Conservation (phyloP, 2,888 invertebrate genomes). For the Sisyra terminalis region DNA sequence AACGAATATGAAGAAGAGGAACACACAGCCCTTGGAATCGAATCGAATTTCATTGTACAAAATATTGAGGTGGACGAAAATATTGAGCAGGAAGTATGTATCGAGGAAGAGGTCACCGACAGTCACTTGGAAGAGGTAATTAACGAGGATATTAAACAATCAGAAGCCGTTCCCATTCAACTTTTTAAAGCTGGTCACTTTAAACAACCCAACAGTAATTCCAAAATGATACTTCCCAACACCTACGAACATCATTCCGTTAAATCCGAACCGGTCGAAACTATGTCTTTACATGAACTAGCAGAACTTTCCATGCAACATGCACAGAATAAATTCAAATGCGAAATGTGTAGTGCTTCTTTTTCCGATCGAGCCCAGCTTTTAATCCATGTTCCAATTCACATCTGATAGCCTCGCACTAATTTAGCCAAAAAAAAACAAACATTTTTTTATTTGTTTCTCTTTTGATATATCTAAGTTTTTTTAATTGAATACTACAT, state of each 20-base stretch:
- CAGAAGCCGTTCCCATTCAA: too few relatives aligned
- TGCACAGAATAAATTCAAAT: constrained; percentile 39
- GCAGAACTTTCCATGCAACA: constrained; percentile 32
- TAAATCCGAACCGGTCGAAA: constrained; percentile 27
- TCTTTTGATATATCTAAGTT: too few relatives aligned
- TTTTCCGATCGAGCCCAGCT: constrained; percentile 58
- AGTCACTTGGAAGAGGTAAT: not conserved
- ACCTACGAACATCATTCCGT: constrained; percentile 22
- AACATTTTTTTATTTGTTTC: too few relatives aligned
- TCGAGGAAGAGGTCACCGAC: constrained; percentile 2
- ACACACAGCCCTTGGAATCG: constrained; percentile 5
- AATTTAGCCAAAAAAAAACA: too few relatives aligned
- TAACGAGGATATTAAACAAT: not conserved
- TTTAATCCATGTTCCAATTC: constrained; percentile 64
- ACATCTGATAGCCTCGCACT: constrained; percentile 42
- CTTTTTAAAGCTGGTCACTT: not conserved
- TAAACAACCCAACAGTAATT: constrained; percentile 4
- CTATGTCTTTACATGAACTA: constrained; percentile 30
- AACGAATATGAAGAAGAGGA: constrained; percentile 10
- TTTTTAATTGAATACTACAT: not conserved
- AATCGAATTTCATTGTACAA: constrained; percentile 5
- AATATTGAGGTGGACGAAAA: constrained; percentile 7
- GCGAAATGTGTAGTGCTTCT: constrained; percentile 67
- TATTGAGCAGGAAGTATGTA: constrained; percentile 7
- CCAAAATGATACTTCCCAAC: constrained; percentile 12